phyloP scores from a whole-genome alignment of 2,113 vertebrate species.

The Cyanocitta stelleri region DNA sequence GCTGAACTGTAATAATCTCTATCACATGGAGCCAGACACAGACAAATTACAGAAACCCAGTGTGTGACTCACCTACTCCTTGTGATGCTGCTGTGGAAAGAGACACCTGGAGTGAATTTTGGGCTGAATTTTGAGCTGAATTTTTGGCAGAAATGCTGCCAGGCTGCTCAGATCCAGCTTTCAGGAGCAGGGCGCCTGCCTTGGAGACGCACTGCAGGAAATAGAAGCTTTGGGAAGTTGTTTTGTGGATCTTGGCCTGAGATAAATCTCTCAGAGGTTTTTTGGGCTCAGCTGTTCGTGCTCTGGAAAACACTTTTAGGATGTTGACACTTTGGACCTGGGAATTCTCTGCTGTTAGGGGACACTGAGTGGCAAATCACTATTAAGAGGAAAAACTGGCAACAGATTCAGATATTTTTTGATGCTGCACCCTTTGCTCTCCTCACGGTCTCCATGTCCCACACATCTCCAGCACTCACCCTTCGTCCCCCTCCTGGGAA shows the following conservation, averaged over 20 bases:
- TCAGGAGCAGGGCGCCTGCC: neutral
- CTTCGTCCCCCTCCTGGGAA: neutral
- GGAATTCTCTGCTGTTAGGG: neutral
- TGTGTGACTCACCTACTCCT: neutral
- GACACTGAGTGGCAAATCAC: neutral
- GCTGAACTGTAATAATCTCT: neutral
- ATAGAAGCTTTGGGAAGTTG: neutral
- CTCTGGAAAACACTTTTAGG: neutral
- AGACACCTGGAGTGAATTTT: neutral
- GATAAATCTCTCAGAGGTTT: neutral
- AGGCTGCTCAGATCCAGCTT: neutral
- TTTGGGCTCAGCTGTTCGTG: neutral
- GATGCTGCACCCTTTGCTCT: neutral
- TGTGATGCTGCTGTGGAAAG: neutral
- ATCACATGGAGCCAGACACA: neutral
- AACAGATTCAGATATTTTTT: neutral
- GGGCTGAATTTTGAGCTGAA: neutral
- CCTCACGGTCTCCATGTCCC: accelerated
- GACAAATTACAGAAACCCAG: neutral
- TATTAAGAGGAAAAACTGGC: neutral
- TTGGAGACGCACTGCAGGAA: neutral
- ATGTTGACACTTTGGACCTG: neutral
- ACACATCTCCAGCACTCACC: accelerated
- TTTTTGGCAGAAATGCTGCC: neutral
- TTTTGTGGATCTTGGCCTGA: neutral